A percentile compares a stretch with the other conserved stretches of the same genome.
Conservation (phyloP, 2,113 vertebrate genomes). For the Xerus inauris region DNA sequence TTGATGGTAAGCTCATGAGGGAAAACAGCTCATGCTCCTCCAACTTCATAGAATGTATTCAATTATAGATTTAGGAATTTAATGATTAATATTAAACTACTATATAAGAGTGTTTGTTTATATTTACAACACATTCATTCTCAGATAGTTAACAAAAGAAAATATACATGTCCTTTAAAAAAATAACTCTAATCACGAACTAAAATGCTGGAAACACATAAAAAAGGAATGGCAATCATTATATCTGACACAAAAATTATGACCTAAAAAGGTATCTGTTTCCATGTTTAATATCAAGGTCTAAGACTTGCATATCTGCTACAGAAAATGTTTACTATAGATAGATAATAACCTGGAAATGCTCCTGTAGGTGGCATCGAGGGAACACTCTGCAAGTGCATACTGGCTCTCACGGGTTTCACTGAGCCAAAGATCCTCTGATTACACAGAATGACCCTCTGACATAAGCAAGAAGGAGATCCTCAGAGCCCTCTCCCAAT, state of each 20-base stretch:
- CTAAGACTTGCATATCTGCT: not conserved
- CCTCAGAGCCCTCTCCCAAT: not conserved
- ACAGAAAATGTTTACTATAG: not conserved
- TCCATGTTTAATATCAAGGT: not conserved
- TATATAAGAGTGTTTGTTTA: not conserved
- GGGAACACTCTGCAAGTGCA: not conserved
- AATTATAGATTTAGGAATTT: not conserved
- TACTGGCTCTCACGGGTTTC: not conserved
- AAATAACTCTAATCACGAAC: not conserved
- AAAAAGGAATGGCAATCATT: not conserved
- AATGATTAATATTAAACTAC: not conserved
- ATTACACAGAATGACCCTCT: not conserved
- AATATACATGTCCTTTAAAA: not conserved
- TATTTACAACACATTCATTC: not conserved
- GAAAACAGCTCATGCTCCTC: not conserved
- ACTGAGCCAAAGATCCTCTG: not conserved
- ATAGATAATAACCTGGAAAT: not conserved
- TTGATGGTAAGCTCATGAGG: not conserved
- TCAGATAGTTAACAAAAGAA: not conserved
- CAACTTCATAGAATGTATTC: not conserved
- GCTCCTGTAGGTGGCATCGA: fast-evolving
- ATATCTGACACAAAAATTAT: not conserved
- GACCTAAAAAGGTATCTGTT: not conserved
- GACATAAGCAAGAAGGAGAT: not conserved
- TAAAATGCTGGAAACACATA: conserved; percentile 6